A percentile compares a stretch with the other conserved stretches of the same genome.
Conservation (phyloP, 2,113 vertebrate genomes). For the Amblyornis subalaris region DNA sequence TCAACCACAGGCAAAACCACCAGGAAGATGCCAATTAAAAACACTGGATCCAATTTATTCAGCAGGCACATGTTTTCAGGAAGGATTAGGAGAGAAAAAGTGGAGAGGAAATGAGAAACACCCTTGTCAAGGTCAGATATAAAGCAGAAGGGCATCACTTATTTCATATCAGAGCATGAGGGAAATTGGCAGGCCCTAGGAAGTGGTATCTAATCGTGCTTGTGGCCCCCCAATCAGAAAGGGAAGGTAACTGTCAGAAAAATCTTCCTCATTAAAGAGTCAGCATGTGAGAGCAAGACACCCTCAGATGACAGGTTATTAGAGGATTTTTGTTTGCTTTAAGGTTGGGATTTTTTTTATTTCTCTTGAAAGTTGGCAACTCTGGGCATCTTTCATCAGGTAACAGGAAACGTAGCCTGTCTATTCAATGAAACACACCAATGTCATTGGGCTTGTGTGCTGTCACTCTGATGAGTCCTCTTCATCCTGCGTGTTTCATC, state of each 20-base stretch:
- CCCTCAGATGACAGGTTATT: not conserved
- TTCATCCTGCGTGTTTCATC: not conserved
- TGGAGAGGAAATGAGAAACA: constrained; percentile 60
- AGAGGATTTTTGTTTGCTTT: not conserved
- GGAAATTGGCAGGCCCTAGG: not conserved
- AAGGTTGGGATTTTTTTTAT: accelerated
- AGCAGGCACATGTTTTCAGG: constrained; percentile 25
- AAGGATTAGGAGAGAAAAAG: constrained; percentile 26
- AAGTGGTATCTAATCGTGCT: not conserved
- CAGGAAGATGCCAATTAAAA: constrained; percentile 34
- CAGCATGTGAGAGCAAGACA: not conserved
- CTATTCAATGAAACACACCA: not conserved
- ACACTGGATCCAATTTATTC: constrained; percentile 24
- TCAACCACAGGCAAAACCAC: not conserved
- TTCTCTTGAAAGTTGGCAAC: not conserved
- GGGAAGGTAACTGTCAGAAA: not conserved
- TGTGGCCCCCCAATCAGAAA: not conserved
- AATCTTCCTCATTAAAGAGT: not conserved
- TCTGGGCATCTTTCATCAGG: constrained; percentile 12
- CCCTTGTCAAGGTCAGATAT: constrained; percentile 46
- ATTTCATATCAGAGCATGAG: not conserved
- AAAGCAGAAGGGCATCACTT: constrained; percentile 40
- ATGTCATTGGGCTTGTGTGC: not conserved
- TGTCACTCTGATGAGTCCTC: not conserved
- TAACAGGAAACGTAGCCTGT: not conserved